Conservation (phyloP, 2,888 invertebrate species). For the Hydropsyche betteni region DNA sequence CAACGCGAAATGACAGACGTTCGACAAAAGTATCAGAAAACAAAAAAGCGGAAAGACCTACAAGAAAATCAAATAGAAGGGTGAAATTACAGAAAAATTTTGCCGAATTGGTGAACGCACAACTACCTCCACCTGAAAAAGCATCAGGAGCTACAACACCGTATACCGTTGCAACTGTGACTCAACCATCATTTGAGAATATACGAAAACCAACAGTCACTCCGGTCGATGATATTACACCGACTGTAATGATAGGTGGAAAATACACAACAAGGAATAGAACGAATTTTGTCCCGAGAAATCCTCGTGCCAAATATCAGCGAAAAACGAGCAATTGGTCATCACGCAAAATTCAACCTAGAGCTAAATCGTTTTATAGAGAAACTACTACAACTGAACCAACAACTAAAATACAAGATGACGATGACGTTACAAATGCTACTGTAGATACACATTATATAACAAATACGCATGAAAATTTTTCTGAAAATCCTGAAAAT, state of each 20-base stretch:
- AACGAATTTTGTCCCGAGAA: constrained; percentile 29
- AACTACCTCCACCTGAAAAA: constrained; percentile 56
- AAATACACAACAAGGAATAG: constrained; percentile 5
- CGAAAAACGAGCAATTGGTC: constrained; percentile 53
- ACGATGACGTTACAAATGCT: not conserved
- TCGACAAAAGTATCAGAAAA: not conserved
- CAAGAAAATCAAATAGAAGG: constrained; percentile 42
- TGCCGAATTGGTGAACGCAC: constrained; percentile 57
- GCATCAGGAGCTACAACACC: constrained; percentile 52
- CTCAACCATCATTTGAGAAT: constrained; percentile 33
- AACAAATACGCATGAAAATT: not conserved
- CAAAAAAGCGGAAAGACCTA: constrained; percentile 37
- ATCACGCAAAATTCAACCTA: constrained; percentile 53
- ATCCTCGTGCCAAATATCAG: constrained; percentile 45
- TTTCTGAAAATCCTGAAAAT: constrained; percentile 16
- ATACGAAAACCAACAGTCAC: constrained; percentile 43
- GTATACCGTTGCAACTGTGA: constrained; percentile 53
- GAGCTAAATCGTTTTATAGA: constrained; percentile 51
- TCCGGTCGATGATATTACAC: constrained; percentile 13
- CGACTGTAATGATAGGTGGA: constrained; percentile 1
- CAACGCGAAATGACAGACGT: not conserved
- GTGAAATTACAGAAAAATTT: constrained; percentile 50
- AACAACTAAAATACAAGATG: not conserved
- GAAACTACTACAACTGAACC: constrained; percentile 2
- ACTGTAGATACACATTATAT: not conserved